These are phyloP conservation scores for Campaea margaritaria DNA, from an alignment of 2,888 invertebrate genomes.

Conservation along the genomic window DNA sequence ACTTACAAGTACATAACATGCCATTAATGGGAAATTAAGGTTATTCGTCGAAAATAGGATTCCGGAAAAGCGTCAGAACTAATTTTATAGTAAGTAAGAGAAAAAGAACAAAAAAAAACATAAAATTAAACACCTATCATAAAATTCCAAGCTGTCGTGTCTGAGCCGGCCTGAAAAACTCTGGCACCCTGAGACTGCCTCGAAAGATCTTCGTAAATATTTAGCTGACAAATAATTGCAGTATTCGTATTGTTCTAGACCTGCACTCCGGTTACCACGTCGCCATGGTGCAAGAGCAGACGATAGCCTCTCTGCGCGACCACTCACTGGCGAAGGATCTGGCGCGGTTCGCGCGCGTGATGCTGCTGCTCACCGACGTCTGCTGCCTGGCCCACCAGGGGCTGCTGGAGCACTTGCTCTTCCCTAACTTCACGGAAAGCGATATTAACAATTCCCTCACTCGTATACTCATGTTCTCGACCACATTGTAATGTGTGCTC, in stretches of 20 bases:
- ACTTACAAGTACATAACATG: no score
- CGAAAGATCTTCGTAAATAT: no score
- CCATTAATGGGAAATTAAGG: no score
- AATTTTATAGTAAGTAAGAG: no score
- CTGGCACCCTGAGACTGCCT: no score
- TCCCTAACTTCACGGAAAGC: constrained; percentile 86
- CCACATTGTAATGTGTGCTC: constrained; percentile 19
- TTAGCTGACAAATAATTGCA: no score
- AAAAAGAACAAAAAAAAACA: no score
- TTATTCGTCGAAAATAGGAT: no score
- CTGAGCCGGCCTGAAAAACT: no score
- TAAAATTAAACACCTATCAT: no score
- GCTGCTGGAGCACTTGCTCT: constrained; percentile 88
- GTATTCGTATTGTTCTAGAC: constrained; percentile 53
- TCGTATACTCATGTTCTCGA: constrained; percentile 67
- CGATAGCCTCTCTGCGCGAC: constrained; percentile 90
- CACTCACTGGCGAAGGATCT: constrained; percentile 84
- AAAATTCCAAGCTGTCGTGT: no score
- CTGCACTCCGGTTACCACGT: constrained; percentile 70
- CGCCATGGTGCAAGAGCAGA: constrained; percentile 91
- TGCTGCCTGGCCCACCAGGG: constrained; percentile 68
- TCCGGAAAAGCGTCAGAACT: no score
- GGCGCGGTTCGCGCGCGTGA: constrained; percentile 89
- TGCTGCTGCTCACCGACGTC: constrained; percentile 89
- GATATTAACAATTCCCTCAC: constrained; percentile 64